phyloP scores from a whole-genome alignment of 2,113 vertebrate species.

The Acrocephalus kingi region DNA sequence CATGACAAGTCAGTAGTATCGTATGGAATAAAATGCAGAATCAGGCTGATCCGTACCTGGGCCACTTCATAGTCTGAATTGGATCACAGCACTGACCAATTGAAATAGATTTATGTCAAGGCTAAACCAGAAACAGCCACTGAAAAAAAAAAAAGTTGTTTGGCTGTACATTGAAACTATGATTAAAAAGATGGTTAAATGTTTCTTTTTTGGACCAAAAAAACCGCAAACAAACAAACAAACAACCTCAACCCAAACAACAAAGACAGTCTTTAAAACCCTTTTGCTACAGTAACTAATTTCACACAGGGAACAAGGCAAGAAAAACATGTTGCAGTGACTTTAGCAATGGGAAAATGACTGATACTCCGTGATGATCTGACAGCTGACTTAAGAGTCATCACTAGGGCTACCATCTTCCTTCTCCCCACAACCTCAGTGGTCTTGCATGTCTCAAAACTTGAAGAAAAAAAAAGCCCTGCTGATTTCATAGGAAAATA shows the following conservation, averaged over 20 bases:
- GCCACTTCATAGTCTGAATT: not conserved
- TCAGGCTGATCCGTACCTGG: not conserved
- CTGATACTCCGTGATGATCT: not conserved
- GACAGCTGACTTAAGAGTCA: conserved; percentile 17
- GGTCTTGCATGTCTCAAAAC: conserved; percentile 42
- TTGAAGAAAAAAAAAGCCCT: not conserved
- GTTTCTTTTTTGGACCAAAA: not conserved
- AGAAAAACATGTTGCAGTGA: conserved; percentile 4
- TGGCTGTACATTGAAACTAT: not conserved
- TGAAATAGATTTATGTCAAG: not conserved
- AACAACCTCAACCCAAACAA: not conserved
- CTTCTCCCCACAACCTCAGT: not conserved
- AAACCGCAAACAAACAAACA: not conserved
- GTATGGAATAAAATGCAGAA: not conserved
- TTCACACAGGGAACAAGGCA: not conserved
- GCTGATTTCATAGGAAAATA: conserved; percentile 52
- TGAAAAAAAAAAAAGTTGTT: not conserved
- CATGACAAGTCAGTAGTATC: not conserved
- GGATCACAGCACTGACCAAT: not conserved
- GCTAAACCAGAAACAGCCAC: conserved; percentile 25
- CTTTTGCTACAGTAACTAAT: not conserved
- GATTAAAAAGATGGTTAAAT: conserved; percentile 32
- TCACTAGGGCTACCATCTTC: not conserved
- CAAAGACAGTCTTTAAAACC: not conserved
- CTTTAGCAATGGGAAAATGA: not conserved